Evolutionary conservation across 1,140 invertebrate genomes (phyloP), one percentile per base, ranked within the genome.

Genomic region (Thaumetopoea pityocampa): DNA sequence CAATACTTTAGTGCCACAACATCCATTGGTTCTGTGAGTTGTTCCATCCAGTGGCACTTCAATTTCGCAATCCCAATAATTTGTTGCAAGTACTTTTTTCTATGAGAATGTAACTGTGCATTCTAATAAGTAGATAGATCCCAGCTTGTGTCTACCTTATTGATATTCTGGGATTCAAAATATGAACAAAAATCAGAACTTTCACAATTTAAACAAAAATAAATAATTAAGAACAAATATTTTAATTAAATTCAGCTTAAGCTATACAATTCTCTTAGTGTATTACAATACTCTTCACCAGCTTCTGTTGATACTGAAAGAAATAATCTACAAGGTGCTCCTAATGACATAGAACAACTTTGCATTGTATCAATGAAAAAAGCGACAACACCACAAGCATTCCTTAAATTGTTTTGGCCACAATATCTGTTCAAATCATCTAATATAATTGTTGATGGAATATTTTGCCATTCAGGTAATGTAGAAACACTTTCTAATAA

Each of bases 381-480:
- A 19, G 77, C 68, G 29, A 68, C 53, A 46, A 74, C 41, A 28
- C 70, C 74, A 64, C 72, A 78, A 20, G 63, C 65, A 40, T 61
- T 67, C 29, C 79, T 72, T 32, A 73, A 33, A 27, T 69, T 54
- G 22, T 45, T 59, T 43, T 46, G 58, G 24, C 38, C 35, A 50
- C 60, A 70, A 34, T 69, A 83, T 52, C 53, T 57, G 56, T 45
- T 51, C 32, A 83, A 44, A 42, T 72, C 60, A 46, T 83, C 79
- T 33, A 83, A 46, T 35, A 83, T 76, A 33, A 83, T 71, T 18
- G 67, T 67, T 27, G 44, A 56, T n/a, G 79, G 79, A n/a, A 83
- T 35, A 51, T 60, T 73, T 56, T 81, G 54, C 79, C 79, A 81
- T 41, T 67, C 49, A 6, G 66, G 63, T 33, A 83, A 42, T 10